Evolutionary conservation across 2,113 vertebrate genomes (phyloP), one percentile per base, ranked within the genome.

Genomic region (Toxostoma redivivum): DNA sequence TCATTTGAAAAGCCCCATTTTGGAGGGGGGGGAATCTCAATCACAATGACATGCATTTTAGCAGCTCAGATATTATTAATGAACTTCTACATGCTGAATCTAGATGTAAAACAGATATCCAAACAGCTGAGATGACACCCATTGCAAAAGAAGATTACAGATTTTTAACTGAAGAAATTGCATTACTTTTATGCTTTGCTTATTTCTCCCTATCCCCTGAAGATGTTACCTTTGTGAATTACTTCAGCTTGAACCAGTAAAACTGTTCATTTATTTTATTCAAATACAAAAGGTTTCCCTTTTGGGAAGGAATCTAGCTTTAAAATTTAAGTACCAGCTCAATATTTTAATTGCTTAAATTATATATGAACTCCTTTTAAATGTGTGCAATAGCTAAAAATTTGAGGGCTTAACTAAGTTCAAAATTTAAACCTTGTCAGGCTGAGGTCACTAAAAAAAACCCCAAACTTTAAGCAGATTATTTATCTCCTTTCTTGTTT

Each of bases 311-410:
- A 88, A 38, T 45, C 44, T 38, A 48, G 47, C 60, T 92, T 81
- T 21, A 94, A 92, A 77, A 81, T 91, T 97, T 77, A 85, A 97
- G 15, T 83, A 94, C 84, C 69, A 62, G 60, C 61, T 95, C 88
- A 94, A 82, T 94, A 95, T 96, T 96, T 96, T 96, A 95, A 95
- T 95, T 96, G 70, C 40, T 76, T 93, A 81, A 94, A 94, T 96
- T 97, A 94, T 81, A 86, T 19, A 96, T 79, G 35, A 82, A 92
- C 60, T 88, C 61, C 78, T 78, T 94, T 94, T 78, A 94, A 94
- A 65, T 6, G 3, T 73, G 23, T 35, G 20, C 31, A 85, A 69
- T 90, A 82, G 60, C 86, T 94, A 85, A 95, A 95, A 96, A 62
- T 54, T 38, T 53, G 58, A 82, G 31, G 81, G 74, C 77, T 95